Evolutionary conservation across 2,797 vertebrate genomes (phyloP).

Genomic region (Enteromius radiatus): DNA sequence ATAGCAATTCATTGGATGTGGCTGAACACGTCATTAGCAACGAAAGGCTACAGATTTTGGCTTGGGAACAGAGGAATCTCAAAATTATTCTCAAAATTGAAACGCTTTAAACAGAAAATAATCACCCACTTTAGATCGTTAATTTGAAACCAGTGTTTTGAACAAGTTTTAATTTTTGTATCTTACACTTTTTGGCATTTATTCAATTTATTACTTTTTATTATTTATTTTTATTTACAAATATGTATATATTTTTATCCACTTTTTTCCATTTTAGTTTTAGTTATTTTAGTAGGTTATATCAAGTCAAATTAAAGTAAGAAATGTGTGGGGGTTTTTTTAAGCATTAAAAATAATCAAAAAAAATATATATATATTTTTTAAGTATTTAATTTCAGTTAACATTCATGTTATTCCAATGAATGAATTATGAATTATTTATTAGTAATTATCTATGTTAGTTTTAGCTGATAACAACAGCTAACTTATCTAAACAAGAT

Average conservation of each 20-base stretch:
- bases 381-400: not conserved
- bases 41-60: not conserved
- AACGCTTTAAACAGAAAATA: not conserved
- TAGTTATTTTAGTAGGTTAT: not conserved
- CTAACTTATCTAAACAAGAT: not conserved
- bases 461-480: not conserved
- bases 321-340: not conserved
- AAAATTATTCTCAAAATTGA: not conserved
- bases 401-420: not conserved
- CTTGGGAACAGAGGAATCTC: not conserved
- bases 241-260: not conserved
- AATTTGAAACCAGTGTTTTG: not conserved
- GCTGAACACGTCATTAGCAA: not conserved
- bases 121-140: not conserved
- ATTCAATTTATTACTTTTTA: too few species aligned
- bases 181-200: not conserved
- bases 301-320: not conserved
- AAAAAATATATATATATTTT: too few species aligned
- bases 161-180: not conserved
- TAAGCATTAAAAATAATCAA: too few species aligned
- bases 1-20: not conserved
- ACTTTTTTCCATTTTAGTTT: not conserved
- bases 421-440: not conserved
- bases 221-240: too few species aligned
- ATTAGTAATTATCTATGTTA: not conserved